Evolutionary conservation across 1,140 invertebrate genomes (phyloP).

Genomic region (Thereuonema tuberculata): DNA sequence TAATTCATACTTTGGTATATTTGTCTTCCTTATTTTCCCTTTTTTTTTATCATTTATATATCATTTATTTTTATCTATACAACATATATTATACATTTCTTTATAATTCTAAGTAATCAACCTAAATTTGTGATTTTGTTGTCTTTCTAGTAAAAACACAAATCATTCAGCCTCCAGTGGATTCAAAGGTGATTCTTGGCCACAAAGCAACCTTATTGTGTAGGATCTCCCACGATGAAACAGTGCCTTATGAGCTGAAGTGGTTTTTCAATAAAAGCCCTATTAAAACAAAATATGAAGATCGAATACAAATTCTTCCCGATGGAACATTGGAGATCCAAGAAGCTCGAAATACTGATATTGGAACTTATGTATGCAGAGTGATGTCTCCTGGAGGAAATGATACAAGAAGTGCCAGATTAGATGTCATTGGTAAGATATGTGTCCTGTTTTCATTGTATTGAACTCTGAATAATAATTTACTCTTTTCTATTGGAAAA

Average conservation of each 20-base stretch:
- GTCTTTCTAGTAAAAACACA: slow-evolving; percentile 62
- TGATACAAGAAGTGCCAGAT: slow-evolving; percentile 65
- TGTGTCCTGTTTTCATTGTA: no score
- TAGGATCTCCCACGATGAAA: slow-evolving; percentile 80
- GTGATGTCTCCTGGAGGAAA: slow-evolving; percentile 76
- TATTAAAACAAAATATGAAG: slow-evolving; percentile 34
- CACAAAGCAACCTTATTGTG: slow-evolving; percentile 82
- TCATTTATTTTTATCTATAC: no score
- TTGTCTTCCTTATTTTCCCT: no score
- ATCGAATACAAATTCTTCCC: slow-evolving; percentile 24
- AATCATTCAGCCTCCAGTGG: slow-evolving; percentile 79
- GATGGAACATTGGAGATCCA: slow-evolving; percentile 36
- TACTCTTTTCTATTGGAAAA: no score
- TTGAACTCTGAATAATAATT: no score
- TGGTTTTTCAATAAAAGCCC: slow-evolving; percentile 81
- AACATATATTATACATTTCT: no score
- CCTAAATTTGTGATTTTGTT: slow-evolving; percentile 13
- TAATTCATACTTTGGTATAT: no score
- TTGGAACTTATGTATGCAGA: slow-evolving; percentile 34
- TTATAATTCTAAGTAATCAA: no score
- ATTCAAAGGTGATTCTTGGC: slow-evolving; percentile 73
- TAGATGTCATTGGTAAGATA: slow-evolving; percentile 54
- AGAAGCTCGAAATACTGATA: slow-evolving; percentile 36
- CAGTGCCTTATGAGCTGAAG: slow-evolving; percentile 72
- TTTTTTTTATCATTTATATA: no score